These are phyloP conservation scores for Chironomus tepperi DNA, from an alignment of 1,140 invertebrate genomes.

Conservation along the genomic window DNA sequence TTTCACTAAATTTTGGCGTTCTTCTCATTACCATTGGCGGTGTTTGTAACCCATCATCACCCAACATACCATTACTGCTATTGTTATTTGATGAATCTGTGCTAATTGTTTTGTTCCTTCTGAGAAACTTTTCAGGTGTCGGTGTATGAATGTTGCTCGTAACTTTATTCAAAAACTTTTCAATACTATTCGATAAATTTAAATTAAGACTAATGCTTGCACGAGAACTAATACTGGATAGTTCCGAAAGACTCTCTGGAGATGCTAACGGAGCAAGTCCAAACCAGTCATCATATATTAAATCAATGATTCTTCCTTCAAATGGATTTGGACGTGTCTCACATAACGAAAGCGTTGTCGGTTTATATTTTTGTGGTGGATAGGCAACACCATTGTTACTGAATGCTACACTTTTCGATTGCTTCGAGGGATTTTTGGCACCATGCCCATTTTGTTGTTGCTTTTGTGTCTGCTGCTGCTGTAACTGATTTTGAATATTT, in stretches of 20 bases:
- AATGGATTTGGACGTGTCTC: constrained; percentile 35
- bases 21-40: constrained; percentile 49
- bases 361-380: constrained; percentile 31
- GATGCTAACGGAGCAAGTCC: constrained; percentile 70
- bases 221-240: constrained; percentile 55
- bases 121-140: background rate
- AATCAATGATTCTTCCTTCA: constrained; percentile 38
- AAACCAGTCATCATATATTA: constrained; percentile 54
- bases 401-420: background rate
- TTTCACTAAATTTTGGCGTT: constrained; percentile 55
- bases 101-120: too few relatives aligned
- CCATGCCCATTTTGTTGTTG: constrained; percentile 23
- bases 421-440: background rate
- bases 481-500: background rate
- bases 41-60: constrained; percentile 39
- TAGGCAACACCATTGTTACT: constrained; percentile 10
- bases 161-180: constrained; percentile 37
- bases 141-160: constrained; percentile 29
- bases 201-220: constrained; percentile 35
- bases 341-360: constrained; percentile 30
- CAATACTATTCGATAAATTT: constrained; percentile 35
- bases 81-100: too few relatives aligned
- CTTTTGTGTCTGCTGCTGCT: background rate
- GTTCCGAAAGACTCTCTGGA: constrained; percentile 74
- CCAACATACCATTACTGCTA: constrained; percentile 25